Conservation (phyloP, 2,113 vertebrate species). For the Erythrolamprus reginae region DNA sequence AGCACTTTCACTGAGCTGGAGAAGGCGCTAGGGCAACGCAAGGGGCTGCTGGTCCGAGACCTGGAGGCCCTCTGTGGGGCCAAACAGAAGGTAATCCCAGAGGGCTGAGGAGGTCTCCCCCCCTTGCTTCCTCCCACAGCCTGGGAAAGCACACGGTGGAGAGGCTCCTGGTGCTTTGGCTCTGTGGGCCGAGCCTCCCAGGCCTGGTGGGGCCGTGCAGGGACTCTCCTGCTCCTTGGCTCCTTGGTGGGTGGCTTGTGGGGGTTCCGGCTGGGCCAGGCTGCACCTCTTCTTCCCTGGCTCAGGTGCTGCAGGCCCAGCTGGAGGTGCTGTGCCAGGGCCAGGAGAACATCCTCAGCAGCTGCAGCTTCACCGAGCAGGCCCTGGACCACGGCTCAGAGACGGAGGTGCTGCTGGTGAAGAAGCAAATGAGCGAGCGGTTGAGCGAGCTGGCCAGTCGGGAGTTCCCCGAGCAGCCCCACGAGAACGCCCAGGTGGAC, state of each 20-base stretch:
- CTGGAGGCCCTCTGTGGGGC: constrained; percentile 78
- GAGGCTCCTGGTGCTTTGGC: neutral
- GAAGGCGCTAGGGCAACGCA: constrained; percentile 80
- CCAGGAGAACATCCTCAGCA: constrained; percentile 91
- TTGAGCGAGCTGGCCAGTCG: constrained; percentile 81
- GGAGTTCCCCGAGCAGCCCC: constrained; percentile 83
- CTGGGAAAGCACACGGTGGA: neutral
- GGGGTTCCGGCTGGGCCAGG: neutral
- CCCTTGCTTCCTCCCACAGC: neutral
- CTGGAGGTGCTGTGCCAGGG: constrained; percentile 84
- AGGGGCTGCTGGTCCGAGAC: constrained; percentile 81
- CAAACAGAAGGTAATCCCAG: constrained; percentile 83
- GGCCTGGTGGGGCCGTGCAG: neutral
- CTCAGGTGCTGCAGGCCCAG: constrained; percentile 88
- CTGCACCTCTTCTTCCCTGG: neutral
- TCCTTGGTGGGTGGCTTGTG: neutral
- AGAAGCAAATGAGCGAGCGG: constrained; percentile 93
- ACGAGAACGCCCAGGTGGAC: constrained; percentile 90
- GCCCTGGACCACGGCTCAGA: constrained; percentile 88
- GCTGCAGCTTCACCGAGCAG: constrained; percentile 90
- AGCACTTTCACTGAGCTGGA: constrained; percentile 89
- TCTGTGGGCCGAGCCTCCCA: neutral
- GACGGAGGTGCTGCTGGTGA: constrained; percentile 87
- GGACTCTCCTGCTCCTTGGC: neutral
- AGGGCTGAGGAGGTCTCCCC: neutral